These are phyloP conservation scores for Micromussa lordhowensis DNA, from an alignment of 92 coral and sea anemone species.

Conservation along the genomic window DNA sequence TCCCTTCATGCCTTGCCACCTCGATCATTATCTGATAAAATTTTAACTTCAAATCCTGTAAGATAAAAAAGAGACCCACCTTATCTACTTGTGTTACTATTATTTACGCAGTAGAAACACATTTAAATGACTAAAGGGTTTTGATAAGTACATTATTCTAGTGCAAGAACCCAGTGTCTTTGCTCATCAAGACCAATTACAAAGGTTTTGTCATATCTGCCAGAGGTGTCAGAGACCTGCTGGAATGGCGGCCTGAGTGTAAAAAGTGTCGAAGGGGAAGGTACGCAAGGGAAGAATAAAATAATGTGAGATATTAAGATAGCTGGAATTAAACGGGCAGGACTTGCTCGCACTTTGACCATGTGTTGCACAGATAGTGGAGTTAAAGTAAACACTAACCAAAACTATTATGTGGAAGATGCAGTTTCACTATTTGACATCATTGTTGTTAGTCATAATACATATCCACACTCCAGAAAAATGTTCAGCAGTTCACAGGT, in stretches of 20 bases:
- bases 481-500: background rate
- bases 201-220: too few species aligned
- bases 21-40: slow-evolving; percentile 93
- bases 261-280: too few species aligned
- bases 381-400: background rate
- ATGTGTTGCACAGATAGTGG: background rate
- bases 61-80: background rate
- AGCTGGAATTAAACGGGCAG: background rate
- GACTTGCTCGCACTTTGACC: background rate
- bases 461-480: background rate
- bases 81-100: too few species aligned
- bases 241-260: too few species aligned
- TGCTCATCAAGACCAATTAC: too few species aligned
- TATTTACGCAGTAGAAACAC: too few species aligned
- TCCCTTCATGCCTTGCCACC: slow-evolving; percentile 88
- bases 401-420: background rate
- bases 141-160: too few species aligned
- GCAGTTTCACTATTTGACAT: background rate
- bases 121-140: too few species aligned
- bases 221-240: too few species aligned
- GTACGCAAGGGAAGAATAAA: too few species aligned
- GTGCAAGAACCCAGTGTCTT: too few species aligned
- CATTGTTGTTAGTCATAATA: background rate
- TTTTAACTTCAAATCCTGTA: slow-evolving; percentile 89
- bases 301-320: too few species aligned